Base-by-base conservation (phyloP, 2,113 vertebrate genomes). In the Furnarius figulus region DNA sequence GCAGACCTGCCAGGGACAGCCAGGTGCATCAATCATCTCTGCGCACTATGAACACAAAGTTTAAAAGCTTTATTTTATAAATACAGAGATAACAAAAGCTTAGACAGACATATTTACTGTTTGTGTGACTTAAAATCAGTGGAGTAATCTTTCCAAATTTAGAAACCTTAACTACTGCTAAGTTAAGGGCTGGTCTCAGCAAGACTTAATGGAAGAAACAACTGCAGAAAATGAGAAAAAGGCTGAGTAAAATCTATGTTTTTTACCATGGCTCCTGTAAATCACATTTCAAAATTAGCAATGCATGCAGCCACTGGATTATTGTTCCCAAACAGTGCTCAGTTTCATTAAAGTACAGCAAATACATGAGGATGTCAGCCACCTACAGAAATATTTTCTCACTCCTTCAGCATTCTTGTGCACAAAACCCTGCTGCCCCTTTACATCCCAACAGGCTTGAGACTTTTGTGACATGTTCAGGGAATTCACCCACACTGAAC, bases 361-460 rank as follows among this genome's bases (percentile, higher is more conserved):
- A 87, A 28, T 12, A 47, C 40, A 24, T 37, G 47, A 91, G 85
- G 72, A 95, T 72, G 66, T 71, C 44, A 85, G 88, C 88, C 93
- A 89, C 88, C 88, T 95, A 90, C 93, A 85, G 86, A 94, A 95
- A 85, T 68, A 92, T 47, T 76, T 93, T 62, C 76, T 74, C 77
- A 90, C 61, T 93, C 92, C 92, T 88, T 93, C 95, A 70, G 81
- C 94, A 85, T 95, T 90, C 78, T 76, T 61, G 53, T 24, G 71
- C 37, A n/a, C 49, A 65, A 78, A 84, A 71, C 52, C 30, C 93
- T 33, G 24, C 53, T 92, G 56, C 53, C 58, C 52, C 44, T 89
- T 31, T 63, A 19, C n/a, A 70, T 8, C 70, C 65, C 62, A 56
- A 70, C 23, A 85, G 65, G 35, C 73, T 40, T 59, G 33, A 59